phyloP scores from a whole-genome alignment of 1,140 invertebrate genomes.

The Cherax destructor region DNA sequence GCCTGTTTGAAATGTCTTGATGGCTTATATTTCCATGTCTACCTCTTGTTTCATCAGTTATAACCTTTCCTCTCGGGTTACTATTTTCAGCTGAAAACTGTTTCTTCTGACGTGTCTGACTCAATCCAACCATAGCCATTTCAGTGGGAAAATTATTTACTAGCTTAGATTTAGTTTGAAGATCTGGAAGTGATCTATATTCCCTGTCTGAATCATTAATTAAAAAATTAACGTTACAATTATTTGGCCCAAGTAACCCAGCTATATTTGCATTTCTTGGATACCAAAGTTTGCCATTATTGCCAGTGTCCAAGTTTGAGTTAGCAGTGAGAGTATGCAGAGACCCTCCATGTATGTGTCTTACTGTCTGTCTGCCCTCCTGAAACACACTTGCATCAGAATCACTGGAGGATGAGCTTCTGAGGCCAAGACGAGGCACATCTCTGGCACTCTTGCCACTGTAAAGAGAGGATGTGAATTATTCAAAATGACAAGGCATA shows the following conservation, averaged over 20 bases:
- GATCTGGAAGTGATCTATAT: neutral
- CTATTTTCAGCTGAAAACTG: neutral
- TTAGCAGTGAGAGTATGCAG: neutral
- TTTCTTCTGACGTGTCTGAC: neutral
- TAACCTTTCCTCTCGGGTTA: neutral
- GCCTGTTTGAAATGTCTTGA: neutral
- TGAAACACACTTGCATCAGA: slow-evolving; percentile 18
- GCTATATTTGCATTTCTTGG: neutral
- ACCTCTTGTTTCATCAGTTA: neutral
- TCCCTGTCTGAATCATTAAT: neutral
- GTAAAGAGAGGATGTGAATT: slow-evolving; percentile 9
- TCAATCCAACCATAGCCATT: neutral
- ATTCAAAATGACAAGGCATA: neutral
- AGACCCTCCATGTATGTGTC: neutral
- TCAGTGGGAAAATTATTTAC: neutral
- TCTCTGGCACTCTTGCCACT: slow-evolving; percentile 15
- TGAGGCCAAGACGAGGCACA: slow-evolving; percentile 2
- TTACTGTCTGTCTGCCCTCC: slow-evolving; percentile 27
- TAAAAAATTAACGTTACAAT: neutral
- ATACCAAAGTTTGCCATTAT: neutral
- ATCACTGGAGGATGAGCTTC: slow-evolving; percentile 34
- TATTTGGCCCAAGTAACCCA: neutral
- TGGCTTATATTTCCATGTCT: neutral
- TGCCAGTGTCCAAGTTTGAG: neutral
- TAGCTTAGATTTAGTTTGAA: neutral